Conservation (phyloP, 1,140 invertebrate genomes). For the Heliconius congener region DNA sequence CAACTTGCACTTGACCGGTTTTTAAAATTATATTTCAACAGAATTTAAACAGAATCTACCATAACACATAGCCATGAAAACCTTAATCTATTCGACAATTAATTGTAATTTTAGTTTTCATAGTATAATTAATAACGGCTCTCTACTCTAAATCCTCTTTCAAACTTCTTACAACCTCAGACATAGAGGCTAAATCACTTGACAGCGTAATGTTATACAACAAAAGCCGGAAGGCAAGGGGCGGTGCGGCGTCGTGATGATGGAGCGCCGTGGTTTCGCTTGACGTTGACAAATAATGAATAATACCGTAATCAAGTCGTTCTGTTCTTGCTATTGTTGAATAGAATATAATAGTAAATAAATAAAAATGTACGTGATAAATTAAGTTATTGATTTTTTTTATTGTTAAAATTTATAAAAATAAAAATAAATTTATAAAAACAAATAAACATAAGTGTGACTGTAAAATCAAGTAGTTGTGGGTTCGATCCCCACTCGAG, state of each 20-base stretch:
- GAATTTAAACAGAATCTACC: background rate
- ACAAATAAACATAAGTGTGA: no score
- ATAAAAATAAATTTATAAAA: no score
- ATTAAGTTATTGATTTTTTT: background rate
- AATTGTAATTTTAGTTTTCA: slow-evolving; percentile 5
- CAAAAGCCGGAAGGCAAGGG: slow-evolving; percentile 42
- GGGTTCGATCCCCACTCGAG: no score
- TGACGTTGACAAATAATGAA: slow-evolving; percentile 35
- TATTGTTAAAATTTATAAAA: no score
- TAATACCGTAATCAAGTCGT: slow-evolving; percentile 19
- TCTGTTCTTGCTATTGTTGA: background rate
- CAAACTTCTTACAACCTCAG: background rate
- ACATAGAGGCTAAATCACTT: slow-evolving; percentile 21
- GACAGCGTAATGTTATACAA: slow-evolving; percentile 23
- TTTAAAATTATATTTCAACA: background rate
- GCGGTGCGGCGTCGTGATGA: slow-evolving; percentile 32
- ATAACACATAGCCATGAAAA: background rate
- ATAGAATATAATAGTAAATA: slow-evolving; percentile 1
- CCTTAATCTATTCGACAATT: slow-evolving; percentile 3
- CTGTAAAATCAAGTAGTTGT: no score
- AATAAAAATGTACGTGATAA: background rate
- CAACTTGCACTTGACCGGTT: no score
- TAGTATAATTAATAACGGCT: background rate
- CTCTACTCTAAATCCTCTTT: background rate
- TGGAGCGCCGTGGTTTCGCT: slow-evolving; percentile 32